These are phyloP conservation scores for Tipula vernalis DNA, from an alignment of 2,888 invertebrate genomes.

Conservation along the genomic window DNA sequence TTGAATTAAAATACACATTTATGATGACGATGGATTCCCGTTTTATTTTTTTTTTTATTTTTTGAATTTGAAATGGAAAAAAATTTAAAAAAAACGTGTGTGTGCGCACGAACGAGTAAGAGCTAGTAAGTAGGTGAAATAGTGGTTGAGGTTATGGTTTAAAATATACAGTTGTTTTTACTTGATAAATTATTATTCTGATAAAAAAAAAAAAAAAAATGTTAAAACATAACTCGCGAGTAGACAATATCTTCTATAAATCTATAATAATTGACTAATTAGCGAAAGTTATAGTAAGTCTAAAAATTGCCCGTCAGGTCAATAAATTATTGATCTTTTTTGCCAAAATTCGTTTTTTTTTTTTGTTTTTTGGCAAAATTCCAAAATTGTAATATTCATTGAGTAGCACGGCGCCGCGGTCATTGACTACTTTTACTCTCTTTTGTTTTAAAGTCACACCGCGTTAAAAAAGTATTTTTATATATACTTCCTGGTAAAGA, in stretches of 20 bases:
- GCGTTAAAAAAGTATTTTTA: neutral
- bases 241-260: neutral
- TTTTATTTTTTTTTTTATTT: neutral
- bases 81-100: neutral
- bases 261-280: neutral
- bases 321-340: neutral
- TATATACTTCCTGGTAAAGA: neutral
- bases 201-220: no score
- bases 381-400: neutral
- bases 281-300: neutral
- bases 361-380: neutral
- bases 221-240: no score
- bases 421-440: neutral
- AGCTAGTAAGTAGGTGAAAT: neutral
- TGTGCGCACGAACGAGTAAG: neutral
- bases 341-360: neutral
- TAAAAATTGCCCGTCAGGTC: neutral
- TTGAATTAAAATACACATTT: neutral
- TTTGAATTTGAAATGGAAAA: neutral
- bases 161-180: neutral
- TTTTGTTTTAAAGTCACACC: neutral
- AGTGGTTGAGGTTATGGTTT: neutral
- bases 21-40: neutral
- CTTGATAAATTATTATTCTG: neutral
- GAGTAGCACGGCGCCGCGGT: neutral